Base-by-base conservation (phyloP, 2,888 invertebrate species). In the Coenonympha glycerion region DNA sequence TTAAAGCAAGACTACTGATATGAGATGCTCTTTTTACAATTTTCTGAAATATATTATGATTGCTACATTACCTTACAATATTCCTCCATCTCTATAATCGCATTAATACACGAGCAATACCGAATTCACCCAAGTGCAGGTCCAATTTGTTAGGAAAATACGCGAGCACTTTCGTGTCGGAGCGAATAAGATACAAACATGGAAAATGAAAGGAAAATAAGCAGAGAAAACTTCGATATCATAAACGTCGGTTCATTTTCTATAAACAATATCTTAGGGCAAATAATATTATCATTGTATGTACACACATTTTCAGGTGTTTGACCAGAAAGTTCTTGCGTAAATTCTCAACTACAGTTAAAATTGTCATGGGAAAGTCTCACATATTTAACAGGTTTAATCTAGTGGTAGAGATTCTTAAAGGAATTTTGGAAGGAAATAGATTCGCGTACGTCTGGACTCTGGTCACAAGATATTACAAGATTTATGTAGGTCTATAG, bases 141-240 rank as follows among this genome's bases (percentile, higher is more conserved):
- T 59, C 55, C 78, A 76, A 79, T 79, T 76, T 66, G 60, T 49
- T 69, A 71, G 53, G 70, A 79, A 77, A 81, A 82, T 73, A 81
- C 58, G 58, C 57, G 55, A 57, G 56, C 69, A 69, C 71, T 73
- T 59, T 51, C 60, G 22, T 60, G 53, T 42, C 55, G 53, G 48
- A 22, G 37, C 52, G 59, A 64, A 69, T 69, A 57, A 63, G 68
- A 75, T 63, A 72, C 72, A 79, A 78, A 80, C 74, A 76, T 50
- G 54, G 71, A 66, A 74, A 72, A 82, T 84, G 79, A 69, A 83
- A 83, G 49, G 66, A 76, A 77, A 83, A 84, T 72, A 80, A 55
- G 52, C 54, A 45, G 42, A 53, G 47, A 48, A 52, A 50, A 31
- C 41, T 30, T 15, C 19, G 30, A 39, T 13, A 50, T 49, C 37